These are phyloP conservation scores for Halichoerus grypus DNA, from an alignment of 2,113 vertebrate species.

Conservation along the genomic window DNA sequence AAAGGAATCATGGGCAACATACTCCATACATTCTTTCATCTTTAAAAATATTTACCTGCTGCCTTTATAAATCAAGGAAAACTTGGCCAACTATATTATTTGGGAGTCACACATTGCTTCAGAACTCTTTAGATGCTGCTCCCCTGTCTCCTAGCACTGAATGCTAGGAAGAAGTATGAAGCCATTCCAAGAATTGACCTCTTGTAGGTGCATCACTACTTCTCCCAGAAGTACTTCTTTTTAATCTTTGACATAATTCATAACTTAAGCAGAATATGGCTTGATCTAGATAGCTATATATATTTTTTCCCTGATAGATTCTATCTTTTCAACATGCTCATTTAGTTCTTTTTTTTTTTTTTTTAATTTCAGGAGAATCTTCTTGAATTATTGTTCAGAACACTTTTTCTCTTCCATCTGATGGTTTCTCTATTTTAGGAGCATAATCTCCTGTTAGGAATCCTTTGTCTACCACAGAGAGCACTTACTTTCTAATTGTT, in stretches of 20 bases:
- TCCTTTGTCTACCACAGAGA: background rate
- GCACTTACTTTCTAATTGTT: background rate
- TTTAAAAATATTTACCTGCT: background rate
- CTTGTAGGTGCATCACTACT: background rate
- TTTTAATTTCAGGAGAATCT: background rate
- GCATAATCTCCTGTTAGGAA: background rate
- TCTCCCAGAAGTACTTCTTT: background rate
- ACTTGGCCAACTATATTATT: background rate
- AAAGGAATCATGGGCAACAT: background rate
- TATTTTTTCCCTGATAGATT: background rate
- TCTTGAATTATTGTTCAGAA: background rate
- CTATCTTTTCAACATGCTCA: background rate
- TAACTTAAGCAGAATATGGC: background rate
- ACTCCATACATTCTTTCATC: background rate
- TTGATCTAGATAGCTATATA: background rate
- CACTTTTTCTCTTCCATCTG: background rate
- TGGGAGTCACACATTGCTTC: background rate
- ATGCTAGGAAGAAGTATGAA: background rate
- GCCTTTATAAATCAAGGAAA: conserved; percentile 2
- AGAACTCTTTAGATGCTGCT: background rate
- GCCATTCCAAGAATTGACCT: background rate
- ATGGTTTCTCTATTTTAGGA: background rate
- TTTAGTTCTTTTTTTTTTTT: background rate
- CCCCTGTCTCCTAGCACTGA: background rate
- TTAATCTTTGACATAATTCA: background rate